Conservation (phyloP, 2,888 invertebrate species). For the Eupithecia tripunctaria region DNA sequence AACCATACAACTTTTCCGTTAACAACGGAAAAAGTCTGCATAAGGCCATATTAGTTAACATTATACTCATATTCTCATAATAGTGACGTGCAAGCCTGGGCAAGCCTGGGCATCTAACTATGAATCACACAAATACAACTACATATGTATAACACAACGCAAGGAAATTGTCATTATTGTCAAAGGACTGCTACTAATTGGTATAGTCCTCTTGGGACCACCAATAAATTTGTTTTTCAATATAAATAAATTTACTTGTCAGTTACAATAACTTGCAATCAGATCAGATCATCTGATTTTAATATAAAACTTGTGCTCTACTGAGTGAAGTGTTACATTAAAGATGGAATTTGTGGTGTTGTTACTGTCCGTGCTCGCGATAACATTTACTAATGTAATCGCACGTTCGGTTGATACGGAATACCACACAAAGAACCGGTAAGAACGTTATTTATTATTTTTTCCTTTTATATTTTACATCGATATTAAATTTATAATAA, state of each 20-base stretch:
- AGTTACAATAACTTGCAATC: constrained; percentile 9
- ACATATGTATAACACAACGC: constrained; percentile 10
- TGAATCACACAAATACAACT: constrained; percentile 13
- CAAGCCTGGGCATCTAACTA: neutral
- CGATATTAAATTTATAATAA: neutral
- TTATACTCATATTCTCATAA: neutral
- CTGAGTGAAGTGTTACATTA: constrained; percentile 38
- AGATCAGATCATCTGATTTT: constrained; percentile 13
- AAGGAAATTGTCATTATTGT: constrained; percentile 37
- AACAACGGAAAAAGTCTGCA: neutral
- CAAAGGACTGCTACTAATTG: constrained; percentile 49
- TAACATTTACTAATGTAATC: constrained; percentile 46
- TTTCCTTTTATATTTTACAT: neutral
- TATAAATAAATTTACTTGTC: constrained; percentile 16
- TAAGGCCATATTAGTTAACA: neutral
- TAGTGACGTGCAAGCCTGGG: constrained; percentile 3
- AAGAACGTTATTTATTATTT: constrained; percentile 22
- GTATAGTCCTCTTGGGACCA: constrained; percentile 56
- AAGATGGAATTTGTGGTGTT: constrained; percentile 51
- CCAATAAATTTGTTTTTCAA: constrained; percentile 44
- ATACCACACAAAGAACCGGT: constrained; percentile 37
- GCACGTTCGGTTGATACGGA: constrained; percentile 48
- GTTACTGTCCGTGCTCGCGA: constrained; percentile 49
- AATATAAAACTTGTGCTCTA: constrained; percentile 46
- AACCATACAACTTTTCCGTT: neutral